Evolutionary conservation across 2,888 invertebrate species (phyloP).

Genomic region (Xiphydria camelus): DNA sequence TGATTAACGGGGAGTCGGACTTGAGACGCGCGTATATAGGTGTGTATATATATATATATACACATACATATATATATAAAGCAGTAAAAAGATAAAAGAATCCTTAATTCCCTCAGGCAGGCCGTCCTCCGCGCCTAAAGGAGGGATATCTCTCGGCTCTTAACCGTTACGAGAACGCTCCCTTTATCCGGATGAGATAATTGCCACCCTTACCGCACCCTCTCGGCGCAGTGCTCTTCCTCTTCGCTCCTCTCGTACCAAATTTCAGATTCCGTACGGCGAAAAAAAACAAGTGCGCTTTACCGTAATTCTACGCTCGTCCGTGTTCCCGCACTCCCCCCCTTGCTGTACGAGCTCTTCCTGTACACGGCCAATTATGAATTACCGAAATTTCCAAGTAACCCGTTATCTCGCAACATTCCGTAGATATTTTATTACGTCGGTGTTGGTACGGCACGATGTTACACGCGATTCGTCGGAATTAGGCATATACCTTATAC

Average conservation of each 20-base stretch:
- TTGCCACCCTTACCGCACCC: conserved; percentile 7
- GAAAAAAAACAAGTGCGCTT: conserved; percentile 25
- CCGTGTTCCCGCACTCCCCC: too few species aligned
- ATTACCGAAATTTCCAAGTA: too few species aligned
- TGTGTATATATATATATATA: too few species aligned
- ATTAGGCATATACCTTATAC: too few species aligned
- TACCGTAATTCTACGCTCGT: conserved; percentile 41
- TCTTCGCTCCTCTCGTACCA: conserved; percentile 8
- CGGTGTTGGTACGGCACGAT: too few species aligned
- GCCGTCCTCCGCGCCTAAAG: conserved; percentile 29
- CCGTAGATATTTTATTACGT: too few species aligned
- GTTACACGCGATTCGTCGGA: too few species aligned
- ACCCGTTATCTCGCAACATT: too few species aligned
- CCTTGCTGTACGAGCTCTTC: neutral
- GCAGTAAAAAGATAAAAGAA: conserved; percentile 46
- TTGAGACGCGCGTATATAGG: conserved; percentile 40
- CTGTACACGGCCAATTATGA: neutral
- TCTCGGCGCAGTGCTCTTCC: conserved; percentile 12
- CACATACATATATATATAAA: too few species aligned
- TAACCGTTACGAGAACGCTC: conserved; percentile 4
- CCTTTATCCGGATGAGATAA: neutral
- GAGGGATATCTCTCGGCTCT: conserved; percentile 27
- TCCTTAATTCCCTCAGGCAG: conserved; percentile 45
- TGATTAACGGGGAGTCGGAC: conserved; percentile 46
- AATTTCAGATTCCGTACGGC: too few species aligned